These are phyloP conservation scores for Tubulanus polymorphus DNA, from an alignment of 2,888 invertebrate species.

Conservation along the genomic window DNA sequence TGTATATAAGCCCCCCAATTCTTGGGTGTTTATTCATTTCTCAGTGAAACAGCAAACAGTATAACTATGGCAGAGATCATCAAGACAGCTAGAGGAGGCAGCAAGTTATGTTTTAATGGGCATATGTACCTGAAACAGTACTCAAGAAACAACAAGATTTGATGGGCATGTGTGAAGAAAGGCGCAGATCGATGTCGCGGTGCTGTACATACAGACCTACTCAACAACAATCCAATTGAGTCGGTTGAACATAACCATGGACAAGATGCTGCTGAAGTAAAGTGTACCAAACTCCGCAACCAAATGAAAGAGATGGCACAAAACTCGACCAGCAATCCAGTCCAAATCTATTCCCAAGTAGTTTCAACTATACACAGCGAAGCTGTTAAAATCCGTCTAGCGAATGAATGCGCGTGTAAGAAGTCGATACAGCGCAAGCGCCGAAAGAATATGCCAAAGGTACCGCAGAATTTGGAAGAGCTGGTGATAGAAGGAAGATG, in stretches of 20 bases:
- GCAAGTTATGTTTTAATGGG: not conserved
- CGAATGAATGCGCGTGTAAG: too few relatives aligned
- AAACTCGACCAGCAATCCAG: too few relatives aligned
- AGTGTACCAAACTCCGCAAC: not conserved
- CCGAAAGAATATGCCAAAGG: not conserved
- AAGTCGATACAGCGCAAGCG: not conserved
- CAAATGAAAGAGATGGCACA: too few relatives aligned
- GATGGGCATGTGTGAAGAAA: too few relatives aligned
- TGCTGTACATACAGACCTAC: not conserved
- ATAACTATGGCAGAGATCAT: not conserved
- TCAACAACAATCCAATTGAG: not conserved
- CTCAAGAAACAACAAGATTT: not conserved
- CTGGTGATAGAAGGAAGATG: not conserved
- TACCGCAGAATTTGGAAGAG: not conserved
- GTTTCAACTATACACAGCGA: too few relatives aligned
- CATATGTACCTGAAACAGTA: not conserved
- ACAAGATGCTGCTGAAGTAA: not conserved
- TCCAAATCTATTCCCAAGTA: too few relatives aligned
- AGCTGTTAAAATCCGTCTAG: too few relatives aligned
- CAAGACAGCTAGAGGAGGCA: not conserved
- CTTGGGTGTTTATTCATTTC: too few relatives aligned
- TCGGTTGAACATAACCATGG: conserved; percentile 1
- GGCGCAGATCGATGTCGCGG: too few relatives aligned
- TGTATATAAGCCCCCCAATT: too few relatives aligned
- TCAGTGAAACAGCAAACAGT: too few relatives aligned